phyloP scores from a whole-genome alignment of 1,140 invertebrate species.

The Lasioglossum baleicum region DNA sequence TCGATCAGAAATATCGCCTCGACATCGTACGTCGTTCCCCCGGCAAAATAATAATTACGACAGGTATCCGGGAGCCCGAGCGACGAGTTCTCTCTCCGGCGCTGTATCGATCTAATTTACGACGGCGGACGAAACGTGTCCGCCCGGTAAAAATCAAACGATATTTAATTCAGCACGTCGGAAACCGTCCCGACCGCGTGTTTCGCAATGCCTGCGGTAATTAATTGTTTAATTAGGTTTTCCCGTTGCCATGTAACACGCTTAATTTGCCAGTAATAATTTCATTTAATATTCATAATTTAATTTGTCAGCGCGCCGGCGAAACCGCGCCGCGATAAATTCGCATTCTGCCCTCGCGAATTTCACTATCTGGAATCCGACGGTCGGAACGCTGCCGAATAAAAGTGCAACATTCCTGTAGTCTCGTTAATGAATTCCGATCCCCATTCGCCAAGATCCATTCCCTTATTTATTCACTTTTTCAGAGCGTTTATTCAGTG shows the following conservation, averaged over 20 bases:
- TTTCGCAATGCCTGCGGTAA: neutral
- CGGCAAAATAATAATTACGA: no score
- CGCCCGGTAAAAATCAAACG: constrained; percentile 24
- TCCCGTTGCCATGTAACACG: constrained; percentile 38
- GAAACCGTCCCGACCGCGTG: constrained; percentile 15
- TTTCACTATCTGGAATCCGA: no score
- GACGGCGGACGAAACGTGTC: neutral
- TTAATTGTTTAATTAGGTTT: constrained; percentile 55
- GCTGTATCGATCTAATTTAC: constrained; percentile 24
- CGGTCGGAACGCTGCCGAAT: no score
- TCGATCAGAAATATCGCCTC: no score
- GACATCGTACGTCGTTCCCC: neutral
- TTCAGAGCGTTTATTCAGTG: no score
- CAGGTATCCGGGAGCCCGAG: no score
- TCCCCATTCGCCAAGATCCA: no score
- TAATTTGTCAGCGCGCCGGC: constrained; percentile 40
- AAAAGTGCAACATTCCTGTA: no score
- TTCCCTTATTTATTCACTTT: no score
- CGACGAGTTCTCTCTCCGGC: neutral
- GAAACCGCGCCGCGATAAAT: constrained; percentile 42
- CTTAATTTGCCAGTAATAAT: constrained; percentile 52
- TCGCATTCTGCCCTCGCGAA: neutral
- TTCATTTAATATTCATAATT: constrained; percentile 55
- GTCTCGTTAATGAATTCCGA: no score
- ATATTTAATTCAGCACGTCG: constrained; percentile 22